Conservation (phyloP, 2,888 invertebrate species). For the Cosmia pyralina region DNA sequence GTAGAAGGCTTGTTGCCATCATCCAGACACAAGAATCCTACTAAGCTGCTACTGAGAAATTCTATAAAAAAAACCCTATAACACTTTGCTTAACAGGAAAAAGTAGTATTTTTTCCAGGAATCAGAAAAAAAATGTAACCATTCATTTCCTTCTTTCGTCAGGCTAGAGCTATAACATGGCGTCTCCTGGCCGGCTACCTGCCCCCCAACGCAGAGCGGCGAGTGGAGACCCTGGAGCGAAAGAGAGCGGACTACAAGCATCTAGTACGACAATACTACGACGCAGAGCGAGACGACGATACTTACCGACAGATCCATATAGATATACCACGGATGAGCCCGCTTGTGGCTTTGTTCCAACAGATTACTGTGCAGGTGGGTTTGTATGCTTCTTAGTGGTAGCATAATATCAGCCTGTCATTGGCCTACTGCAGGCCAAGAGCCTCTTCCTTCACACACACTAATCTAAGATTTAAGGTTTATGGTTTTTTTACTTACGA, state of each 20-base stretch:
- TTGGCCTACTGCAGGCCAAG: neutral
- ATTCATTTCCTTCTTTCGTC: constrained; percentile 30
- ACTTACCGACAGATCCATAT: constrained; percentile 98
- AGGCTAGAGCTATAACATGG: constrained; percentile 92
- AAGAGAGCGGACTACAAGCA: constrained; percentile 99
- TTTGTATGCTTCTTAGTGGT: neutral
- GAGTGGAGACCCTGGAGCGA: constrained; percentile 96
- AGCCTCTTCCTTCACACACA: neutral
- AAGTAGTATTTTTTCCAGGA: neutral
- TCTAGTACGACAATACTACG: constrained; percentile 98
- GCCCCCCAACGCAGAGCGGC: constrained; percentile 97
- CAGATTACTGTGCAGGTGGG: constrained; percentile 95
- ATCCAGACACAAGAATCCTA: neutral
- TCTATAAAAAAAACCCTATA: neutral
- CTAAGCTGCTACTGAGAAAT: neutral
- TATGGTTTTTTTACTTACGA: neutral
- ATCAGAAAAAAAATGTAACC: constrained; percentile 1
- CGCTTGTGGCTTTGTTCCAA: constrained; percentile 98
- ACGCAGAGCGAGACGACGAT: constrained; percentile 95
- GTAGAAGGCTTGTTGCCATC: neutral
- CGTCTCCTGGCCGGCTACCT: constrained; percentile 95
- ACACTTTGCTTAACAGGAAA: neutral
- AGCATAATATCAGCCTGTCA: neutral
- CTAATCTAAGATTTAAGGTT: neutral
- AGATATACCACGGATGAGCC: constrained; percentile 99